Evolutionary conservation across 1,140 invertebrate species (phyloP).

Genomic region (Brachionus paranguensis): DNA sequence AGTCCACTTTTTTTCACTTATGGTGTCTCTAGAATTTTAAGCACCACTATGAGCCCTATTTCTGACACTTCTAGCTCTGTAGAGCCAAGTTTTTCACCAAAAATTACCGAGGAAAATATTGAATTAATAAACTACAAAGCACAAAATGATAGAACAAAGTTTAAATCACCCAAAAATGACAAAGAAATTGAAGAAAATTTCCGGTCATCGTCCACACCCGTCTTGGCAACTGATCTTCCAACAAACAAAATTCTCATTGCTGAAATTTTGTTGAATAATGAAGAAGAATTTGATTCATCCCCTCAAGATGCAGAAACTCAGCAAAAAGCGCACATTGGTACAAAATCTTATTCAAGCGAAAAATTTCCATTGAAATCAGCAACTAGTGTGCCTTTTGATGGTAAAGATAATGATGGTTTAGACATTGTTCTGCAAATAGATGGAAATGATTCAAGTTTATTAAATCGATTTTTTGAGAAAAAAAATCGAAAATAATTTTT

Average conservation of each 20-base stretch:
- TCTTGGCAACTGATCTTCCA: not conserved
- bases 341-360: not conserved
- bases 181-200: not conserved
- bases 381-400: not conserved
- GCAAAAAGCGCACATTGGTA: not conserved
- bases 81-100: not conserved
- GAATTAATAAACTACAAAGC: not conserved
- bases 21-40: not conserved
- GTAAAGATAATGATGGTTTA: not conserved
- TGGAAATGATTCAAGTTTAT: not conserved
- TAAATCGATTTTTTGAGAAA: not conserved
- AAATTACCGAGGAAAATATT: not conserved
- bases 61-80: not conserved
- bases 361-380: not conserved
- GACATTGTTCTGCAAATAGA: constrained; percentile 1
- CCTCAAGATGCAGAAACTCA: not conserved
- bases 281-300: not conserved
- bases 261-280: not conserved
- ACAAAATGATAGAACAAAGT: not conserved
- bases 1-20: not conserved
- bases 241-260: not conserved
- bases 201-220: not conserved
- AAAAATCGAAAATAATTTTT: not conserved
- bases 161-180: not conserved
- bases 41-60: not conserved